phyloP scores from a whole-genome alignment of 2,888 invertebrate species.

The Sinopyrophorus schimmeli region DNA sequence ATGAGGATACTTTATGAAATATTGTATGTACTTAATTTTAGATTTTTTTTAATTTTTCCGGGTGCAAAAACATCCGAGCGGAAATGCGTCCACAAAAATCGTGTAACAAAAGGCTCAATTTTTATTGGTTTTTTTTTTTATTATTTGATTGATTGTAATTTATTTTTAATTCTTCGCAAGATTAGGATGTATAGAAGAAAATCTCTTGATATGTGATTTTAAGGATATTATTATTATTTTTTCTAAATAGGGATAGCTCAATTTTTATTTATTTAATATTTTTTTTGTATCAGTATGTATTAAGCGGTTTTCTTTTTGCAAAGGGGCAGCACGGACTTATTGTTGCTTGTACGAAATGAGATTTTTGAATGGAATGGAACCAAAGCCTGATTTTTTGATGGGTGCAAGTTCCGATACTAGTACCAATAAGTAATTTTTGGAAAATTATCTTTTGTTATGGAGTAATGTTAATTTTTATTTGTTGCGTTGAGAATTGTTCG shows the following conservation, averaged over 20 bases:
- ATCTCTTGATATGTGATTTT: slow-evolving; percentile 29
- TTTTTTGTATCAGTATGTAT: slow-evolving; percentile 21
- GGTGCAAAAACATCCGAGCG: background rate
- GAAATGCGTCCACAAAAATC: slow-evolving; percentile 19
- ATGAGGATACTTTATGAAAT: too few species aligned
- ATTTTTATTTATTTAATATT: slow-evolving; percentile 32
- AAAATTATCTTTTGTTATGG: too few species aligned
- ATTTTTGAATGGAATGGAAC: too few species aligned
- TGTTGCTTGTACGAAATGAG: too few species aligned
- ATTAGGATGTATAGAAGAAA: slow-evolving; percentile 17
- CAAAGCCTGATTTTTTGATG: too few species aligned
- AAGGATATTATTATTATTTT: slow-evolving; percentile 17
- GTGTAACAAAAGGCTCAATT: slow-evolving; percentile 30
- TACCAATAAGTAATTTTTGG: too few species aligned
- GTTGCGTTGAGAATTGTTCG: too few species aligned
- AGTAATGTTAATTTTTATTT: too few species aligned
- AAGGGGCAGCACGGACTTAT: too few species aligned
- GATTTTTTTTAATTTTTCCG: slow-evolving; percentile 5
- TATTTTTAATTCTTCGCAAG: slow-evolving; percentile 20
- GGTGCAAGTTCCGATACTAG: too few species aligned
- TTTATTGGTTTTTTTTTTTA: too few species aligned
- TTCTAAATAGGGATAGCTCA: slow-evolving; percentile 26
- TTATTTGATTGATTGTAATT: slow-evolving; percentile 21
- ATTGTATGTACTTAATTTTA: slow-evolving; percentile 21
- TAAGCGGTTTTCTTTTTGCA: slow-evolving; percentile 11